phyloP scores from a whole-genome alignment of 2,797 vertebrate genomes.

The Taenioides sp. region DNA sequence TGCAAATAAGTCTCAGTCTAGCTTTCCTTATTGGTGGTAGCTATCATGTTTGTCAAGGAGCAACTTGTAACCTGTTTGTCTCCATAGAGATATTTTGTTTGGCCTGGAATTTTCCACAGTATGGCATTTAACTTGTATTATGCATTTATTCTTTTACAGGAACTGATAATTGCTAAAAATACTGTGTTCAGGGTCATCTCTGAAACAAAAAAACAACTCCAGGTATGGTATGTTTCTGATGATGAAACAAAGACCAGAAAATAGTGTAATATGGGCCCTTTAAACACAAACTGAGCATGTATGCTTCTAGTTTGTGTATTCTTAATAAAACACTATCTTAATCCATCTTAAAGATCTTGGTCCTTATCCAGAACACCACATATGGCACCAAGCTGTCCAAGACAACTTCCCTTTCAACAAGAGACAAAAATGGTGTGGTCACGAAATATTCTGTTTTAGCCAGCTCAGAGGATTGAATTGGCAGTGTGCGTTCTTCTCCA shows the following conservation, averaged over 20 bases:
- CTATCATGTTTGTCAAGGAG: no score
- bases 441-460: constrained; percentile 50
- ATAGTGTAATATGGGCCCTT: background rate
- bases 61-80: background rate
- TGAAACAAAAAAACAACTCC: no score
- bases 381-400: constrained; percentile 59
- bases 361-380: constrained; percentile 51
- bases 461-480: constrained; percentile 64
- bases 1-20: background rate
- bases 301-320: constrained; percentile 18
- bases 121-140: background rate
- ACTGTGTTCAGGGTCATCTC: no score
- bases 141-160: background rate
- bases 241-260: no score
- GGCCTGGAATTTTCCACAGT: background rate
- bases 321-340: constrained; percentile 13
- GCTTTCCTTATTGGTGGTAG: background rate
- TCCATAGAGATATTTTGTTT: background rate
- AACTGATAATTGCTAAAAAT: no score
- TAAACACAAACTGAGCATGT: background rate
- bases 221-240: no score
- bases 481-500: constrained; percentile 51
- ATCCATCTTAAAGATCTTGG: constrained; percentile 35
- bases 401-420: constrained; percentile 47
- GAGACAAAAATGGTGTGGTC: constrained; percentile 45